These are phyloP conservation scores for Hipparchia semele DNA, from an alignment of 2,888 invertebrate genomes.

Conservation along the genomic window DNA sequence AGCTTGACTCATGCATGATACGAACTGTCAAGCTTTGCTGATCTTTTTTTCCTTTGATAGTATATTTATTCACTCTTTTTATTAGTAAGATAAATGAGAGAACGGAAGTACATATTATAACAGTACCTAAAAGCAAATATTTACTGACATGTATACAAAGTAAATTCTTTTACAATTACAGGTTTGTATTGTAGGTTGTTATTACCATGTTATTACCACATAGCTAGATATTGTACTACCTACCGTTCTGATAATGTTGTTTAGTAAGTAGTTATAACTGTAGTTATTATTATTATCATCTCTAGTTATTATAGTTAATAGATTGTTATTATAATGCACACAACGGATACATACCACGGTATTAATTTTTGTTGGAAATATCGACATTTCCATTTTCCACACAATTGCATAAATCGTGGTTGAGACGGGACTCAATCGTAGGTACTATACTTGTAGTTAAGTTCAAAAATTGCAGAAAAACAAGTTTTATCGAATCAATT, in stretches of 20 bases:
- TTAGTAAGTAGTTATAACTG: background rate
- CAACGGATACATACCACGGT: no score
- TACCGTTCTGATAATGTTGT: background rate
- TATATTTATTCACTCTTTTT: background rate
- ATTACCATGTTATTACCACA: background rate
- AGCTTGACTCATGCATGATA: background rate
- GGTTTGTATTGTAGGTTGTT: background rate
- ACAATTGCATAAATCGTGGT: no score
- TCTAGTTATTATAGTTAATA: no score
- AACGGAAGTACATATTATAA: background rate
- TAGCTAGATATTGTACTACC: background rate
- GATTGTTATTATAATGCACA: no score
- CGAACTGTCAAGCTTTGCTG: background rate
- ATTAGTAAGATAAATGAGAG: background rate
- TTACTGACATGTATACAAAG: background rate
- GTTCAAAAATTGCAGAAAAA: background rate
- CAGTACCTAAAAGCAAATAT: background rate
- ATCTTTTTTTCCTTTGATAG: background rate
- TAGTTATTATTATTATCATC: no score
- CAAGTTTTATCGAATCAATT: background rate
- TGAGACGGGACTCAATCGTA: background rate
- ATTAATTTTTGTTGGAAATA: no score
- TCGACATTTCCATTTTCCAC: no score
- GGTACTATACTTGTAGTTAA: background rate
- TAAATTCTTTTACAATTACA: slow-evolving; percentile 4